Conservation (phyloP, 2,797 vertebrate species). For the Liparis tanakae region DNA sequence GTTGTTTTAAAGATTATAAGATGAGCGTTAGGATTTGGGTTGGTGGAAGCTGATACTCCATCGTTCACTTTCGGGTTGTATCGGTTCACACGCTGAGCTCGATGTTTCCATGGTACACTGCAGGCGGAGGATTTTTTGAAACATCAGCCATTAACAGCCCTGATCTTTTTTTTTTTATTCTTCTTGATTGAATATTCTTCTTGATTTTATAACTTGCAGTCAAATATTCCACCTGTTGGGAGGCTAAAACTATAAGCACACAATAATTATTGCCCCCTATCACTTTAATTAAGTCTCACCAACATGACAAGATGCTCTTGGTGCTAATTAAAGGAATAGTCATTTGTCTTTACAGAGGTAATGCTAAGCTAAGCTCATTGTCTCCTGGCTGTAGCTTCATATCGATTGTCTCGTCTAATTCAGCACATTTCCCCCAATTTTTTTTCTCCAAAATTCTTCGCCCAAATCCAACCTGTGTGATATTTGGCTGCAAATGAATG, state of each 20-base stretch:
- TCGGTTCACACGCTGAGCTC: conserved; percentile 14
- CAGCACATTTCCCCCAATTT: neutral
- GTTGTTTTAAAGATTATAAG: conserved; percentile 7
- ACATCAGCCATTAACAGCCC: conserved; percentile 23
- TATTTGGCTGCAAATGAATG: conserved; percentile 34
- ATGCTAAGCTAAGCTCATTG: neutral
- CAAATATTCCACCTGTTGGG: conserved; percentile 7
- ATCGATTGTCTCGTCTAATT: neutral
- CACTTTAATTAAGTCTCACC: neutral
- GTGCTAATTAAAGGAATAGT: conserved; percentile 38
- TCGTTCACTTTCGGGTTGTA: neutral
- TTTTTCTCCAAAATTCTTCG: neutral
- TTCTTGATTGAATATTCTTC: neutral
- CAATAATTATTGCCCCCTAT: neutral
- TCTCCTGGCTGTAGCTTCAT: neutral
- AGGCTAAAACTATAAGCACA: conserved; percentile 27
- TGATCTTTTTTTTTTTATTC: neutral
- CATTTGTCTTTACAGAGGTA: neutral
- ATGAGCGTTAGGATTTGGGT: neutral
- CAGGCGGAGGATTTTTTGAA: conserved; percentile 37
- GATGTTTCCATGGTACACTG: conserved; percentile 54
- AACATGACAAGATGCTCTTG: conserved; percentile 6
- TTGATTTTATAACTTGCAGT: conserved; percentile 19
- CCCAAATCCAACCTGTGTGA: neutral
- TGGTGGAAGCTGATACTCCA: conserved; percentile 9